Conservation (phyloP, 2,888 invertebrate species). For the Aquatica leii region DNA sequence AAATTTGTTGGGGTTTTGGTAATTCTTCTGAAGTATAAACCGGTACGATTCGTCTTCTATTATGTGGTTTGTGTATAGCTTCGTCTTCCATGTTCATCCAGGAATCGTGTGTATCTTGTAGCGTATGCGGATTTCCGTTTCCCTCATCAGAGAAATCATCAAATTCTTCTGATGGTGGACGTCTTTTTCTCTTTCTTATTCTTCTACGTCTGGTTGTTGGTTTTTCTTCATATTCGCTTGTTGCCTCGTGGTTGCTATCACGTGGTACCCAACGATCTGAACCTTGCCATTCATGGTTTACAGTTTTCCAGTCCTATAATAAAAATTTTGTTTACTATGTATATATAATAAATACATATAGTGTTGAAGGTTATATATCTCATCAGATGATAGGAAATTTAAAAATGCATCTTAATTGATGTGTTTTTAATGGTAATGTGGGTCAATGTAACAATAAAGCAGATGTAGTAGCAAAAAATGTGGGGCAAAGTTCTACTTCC, state of each 20-base stretch:
- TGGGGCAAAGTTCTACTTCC: constrained; percentile 26
- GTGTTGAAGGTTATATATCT: neutral
- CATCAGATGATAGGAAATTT: too few relatives aligned
- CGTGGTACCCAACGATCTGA: constrained; percentile 28
- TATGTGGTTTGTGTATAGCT: constrained; percentile 43
- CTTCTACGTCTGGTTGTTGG: constrained; percentile 58
- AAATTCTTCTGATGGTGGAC: constrained; percentile 60
- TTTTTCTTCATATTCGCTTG: constrained; percentile 18
- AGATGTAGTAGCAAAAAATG: constrained; percentile 27
- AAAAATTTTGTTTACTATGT: constrained; percentile 20
- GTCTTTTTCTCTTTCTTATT: constrained; percentile 69
- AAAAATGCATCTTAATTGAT: neutral
- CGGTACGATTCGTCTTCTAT: constrained; percentile 51
- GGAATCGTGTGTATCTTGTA: constrained; percentile 48
- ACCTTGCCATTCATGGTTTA: constrained; percentile 54
- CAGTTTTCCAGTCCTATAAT: constrained; percentile 66
- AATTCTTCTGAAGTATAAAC: constrained; percentile 40
- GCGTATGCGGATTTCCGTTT: constrained; percentile 48
- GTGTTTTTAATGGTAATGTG: constrained; percentile 9
- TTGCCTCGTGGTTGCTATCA: constrained; percentile 10
- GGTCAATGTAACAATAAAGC: constrained; percentile 16
- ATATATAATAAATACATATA: neutral
- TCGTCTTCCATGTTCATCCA: constrained; percentile 53
- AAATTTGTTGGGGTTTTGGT: neutral
- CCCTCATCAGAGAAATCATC: constrained; percentile 56